phyloP scores from a whole-genome alignment of 2,113 vertebrate species.

The Lampris incognitus region DNA sequence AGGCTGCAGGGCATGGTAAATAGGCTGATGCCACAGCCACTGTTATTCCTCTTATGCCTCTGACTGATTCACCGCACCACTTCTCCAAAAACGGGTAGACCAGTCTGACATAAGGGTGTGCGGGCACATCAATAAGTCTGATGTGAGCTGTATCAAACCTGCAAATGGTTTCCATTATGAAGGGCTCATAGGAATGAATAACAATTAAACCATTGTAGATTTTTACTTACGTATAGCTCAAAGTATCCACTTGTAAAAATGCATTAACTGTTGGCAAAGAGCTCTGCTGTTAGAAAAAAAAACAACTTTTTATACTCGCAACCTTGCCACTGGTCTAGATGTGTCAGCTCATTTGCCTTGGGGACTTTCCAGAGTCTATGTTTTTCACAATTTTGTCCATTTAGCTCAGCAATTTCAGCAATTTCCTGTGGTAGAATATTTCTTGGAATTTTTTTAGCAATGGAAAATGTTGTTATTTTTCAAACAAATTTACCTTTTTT shows the following conservation, averaged over 20 bases:
- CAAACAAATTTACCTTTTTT: background rate
- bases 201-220: background rate
- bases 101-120: conserved; percentile 32
- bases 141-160: conserved; percentile 3
- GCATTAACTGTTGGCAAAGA: background rate
- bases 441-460: background rate
- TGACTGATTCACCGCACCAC: conserved; percentile 67
- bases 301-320: background rate
- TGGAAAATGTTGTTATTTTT: background rate
- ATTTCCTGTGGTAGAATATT: background rate
- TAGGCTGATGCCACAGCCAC: conserved; percentile 57
- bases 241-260: background rate
- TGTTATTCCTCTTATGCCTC: conserved; percentile 69
- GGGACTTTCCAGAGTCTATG: background rate
- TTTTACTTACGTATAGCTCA: background rate
- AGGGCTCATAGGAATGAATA: conserved; percentile 7
- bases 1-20: conserved; percentile 70
- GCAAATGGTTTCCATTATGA: background rate
- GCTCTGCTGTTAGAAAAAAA: background rate
- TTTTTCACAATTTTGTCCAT: background rate
- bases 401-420: background rate
- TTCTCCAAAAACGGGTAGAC: conserved; percentile 57
- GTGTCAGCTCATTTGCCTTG: conserved; percentile 8
- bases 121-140: conserved; percentile 8
- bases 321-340: conserved; percentile 3